Percentiles rank a stretch among this genome's conserved stretches.
phyloP scores from a whole-genome alignment of 1,140 invertebrate genomes.

The Lethocerus indicus region DNA sequence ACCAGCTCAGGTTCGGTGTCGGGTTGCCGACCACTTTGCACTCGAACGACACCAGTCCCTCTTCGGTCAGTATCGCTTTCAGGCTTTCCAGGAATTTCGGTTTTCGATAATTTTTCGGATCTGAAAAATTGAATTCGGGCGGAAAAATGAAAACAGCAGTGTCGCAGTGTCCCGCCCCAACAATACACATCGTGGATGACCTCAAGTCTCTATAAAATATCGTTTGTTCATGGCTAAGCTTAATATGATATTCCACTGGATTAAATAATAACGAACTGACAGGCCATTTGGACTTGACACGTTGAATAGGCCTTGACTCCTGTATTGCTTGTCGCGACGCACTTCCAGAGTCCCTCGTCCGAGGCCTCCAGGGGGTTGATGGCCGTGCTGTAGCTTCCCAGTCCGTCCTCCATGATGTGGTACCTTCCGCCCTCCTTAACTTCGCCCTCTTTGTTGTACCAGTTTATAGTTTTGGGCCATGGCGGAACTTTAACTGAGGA shows the following conservation, averaged over 20 bases:
- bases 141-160: too few relatives aligned
- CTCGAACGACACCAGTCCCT: slow-evolving; percentile 80
- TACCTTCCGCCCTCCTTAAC: slow-evolving; percentile 45
- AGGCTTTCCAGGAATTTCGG: slow-evolving; percentile 78
- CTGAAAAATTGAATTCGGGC: slow-evolving; percentile 32
- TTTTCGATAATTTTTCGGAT: slow-evolving; percentile 76
- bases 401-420: slow-evolving; percentile 55
- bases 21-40: slow-evolving; percentile 85
- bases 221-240: not conserved
- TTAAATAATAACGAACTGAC: slow-evolving; percentile 26
- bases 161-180: too few relatives aligned
- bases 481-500: slow-evolving; percentile 53
- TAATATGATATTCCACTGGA: not conserved
- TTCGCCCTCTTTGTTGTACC: slow-evolving; percentile 69
- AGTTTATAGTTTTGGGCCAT: slow-evolving; percentile 56
- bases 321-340: slow-evolving; percentile 53
- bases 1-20: slow-evolving; percentile 69
- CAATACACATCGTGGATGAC: too few relatives aligned
- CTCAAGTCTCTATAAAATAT: not conserved
- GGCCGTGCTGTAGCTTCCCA: slow-evolving; percentile 59
- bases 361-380: slow-evolving; percentile 50
- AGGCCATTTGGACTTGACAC: slow-evolving; percentile 51
- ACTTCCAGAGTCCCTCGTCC: slow-evolving; percentile 80
- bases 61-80: slow-evolving; percentile 72
- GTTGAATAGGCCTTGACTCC: slow-evolving; percentile 52